Evolutionary conservation across 2,113 vertebrate genomes (phyloP), one percentile per base, ranked within the genome.

Genomic region (cattle (Bos taurus)): DNA sequence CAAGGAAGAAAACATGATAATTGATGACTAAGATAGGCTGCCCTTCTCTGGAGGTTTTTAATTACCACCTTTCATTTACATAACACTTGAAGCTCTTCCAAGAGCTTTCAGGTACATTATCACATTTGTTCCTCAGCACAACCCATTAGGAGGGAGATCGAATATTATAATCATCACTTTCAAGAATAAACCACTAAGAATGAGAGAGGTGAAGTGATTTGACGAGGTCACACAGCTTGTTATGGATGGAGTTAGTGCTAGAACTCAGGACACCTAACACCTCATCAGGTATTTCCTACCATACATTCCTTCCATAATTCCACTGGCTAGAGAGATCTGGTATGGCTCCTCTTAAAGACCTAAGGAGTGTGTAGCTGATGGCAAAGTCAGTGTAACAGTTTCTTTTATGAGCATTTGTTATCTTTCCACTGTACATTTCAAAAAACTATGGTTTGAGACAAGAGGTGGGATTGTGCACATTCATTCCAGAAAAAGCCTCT

Each of bases 41-140:
- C 80, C 97, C 97, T 96, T 97, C 97, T 97, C 96, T 93, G 64
- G 91, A 95, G 97, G 87, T 97, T 98, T 98, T 97, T 98, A 98
- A 98, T 98, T 98, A 98, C 97, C 97, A 98, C 97, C 96, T 98
- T 98, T 98, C 97, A 98, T 98, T 98, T 98, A 97, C 97, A 97
- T 96, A 97, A 98, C 91, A 97, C 97, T 96, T 92, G 96, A 96
- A 98, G 89, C 78, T 94, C 74, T 97, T 95, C 91, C 95, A 97
- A 95, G 94, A 97, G 96, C 97, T 95, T 97, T 95, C 96, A 96
- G 97, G 98, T 97, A 95, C 95, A 95, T 98, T 95, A 98, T 96
- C 91, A 97, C 96, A 88, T 96, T 95, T 91, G 81, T 89, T 97
- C 74, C 83, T 83, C 89, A 43, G 80, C 78, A 96, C 89, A 97